A percentile compares a stretch with the other conserved stretches of the same genome.
phyloP scores from a whole-genome alignment of 1,140 invertebrate species.

The Eueides isabella region DNA sequence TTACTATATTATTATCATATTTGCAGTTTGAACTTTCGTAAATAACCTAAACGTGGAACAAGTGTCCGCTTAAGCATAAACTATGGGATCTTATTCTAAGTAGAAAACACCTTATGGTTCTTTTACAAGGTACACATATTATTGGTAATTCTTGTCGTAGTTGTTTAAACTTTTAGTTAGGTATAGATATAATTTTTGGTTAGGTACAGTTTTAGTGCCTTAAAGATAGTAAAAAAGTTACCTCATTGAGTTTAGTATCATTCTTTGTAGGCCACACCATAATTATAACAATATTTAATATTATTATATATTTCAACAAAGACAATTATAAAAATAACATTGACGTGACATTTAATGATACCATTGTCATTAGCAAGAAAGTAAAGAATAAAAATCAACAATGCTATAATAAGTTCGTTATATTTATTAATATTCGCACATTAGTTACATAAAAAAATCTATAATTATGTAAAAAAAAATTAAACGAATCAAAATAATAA shows the following conservation, averaged over 20 bases:
- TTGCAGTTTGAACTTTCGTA: no score
- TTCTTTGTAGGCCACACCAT: constrained; percentile 68
- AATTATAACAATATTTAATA: not conserved
- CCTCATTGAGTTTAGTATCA: constrained; percentile 59
- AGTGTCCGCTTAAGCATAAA: no score
- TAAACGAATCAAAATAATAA: not conserved
- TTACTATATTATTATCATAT: no score
- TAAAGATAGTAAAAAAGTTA: constrained; percentile 29
- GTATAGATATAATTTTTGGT: not conserved
- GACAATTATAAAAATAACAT: not conserved
- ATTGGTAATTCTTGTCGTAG: no score
- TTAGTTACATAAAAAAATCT: not conserved
- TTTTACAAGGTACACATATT: no score
- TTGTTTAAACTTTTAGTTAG: no score
- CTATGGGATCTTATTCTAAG: no score
- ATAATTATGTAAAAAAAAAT: constrained; percentile 14
- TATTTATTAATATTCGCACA: not conserved
- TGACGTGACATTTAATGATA: not conserved
- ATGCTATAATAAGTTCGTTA: not conserved
- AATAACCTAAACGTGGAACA: no score
- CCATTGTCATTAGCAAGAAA: not conserved
- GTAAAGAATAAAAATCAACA: constrained; percentile 5
- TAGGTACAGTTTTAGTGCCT: not conserved
- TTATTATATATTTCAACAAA: not conserved
- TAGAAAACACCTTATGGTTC: no score